phyloP scores from a whole-genome alignment of 2,797 vertebrate genomes.

The Alauda arvensis region DNA sequence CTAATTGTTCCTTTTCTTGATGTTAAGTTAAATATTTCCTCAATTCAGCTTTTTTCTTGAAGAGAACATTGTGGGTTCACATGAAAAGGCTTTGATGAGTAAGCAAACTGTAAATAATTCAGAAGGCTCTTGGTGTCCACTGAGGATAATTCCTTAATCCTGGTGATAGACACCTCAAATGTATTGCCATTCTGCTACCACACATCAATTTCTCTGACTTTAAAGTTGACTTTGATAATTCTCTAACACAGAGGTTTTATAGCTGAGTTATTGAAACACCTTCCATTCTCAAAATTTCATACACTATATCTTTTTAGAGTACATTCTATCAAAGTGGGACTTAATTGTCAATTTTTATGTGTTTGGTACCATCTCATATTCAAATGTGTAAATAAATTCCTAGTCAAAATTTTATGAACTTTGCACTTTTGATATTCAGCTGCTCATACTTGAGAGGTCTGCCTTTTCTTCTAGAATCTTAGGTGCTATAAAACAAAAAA shows the following conservation, averaged over 20 bases:
- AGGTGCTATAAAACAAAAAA: neutral
- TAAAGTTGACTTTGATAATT: neutral
- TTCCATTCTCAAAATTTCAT: neutral
- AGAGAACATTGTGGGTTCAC: neutral
- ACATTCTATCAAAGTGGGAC: neutral
- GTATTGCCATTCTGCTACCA: neutral
- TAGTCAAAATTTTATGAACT: neutral
- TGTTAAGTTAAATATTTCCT: neutral
- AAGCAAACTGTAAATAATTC: neutral
- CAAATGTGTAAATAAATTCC: neutral
- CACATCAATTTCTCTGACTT: neutral
- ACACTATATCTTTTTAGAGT: neutral
- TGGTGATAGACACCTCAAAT: neutral
- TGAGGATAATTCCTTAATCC: neutral
- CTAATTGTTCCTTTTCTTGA: neutral
- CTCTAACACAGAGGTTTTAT: neutral
- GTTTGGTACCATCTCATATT: neutral
- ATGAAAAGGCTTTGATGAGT: neutral
- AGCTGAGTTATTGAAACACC: neutral
- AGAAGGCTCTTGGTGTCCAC: neutral
- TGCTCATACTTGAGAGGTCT: neutral
- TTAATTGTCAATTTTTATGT: neutral
- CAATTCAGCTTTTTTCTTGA: neutral
- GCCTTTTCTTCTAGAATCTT: neutral
- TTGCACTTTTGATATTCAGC: neutral